Evolutionary conservation across 2,888 invertebrate genomes (phyloP), one percentile per base, ranked within the genome.

Genomic region (Agapostemon virescens): DNA sequence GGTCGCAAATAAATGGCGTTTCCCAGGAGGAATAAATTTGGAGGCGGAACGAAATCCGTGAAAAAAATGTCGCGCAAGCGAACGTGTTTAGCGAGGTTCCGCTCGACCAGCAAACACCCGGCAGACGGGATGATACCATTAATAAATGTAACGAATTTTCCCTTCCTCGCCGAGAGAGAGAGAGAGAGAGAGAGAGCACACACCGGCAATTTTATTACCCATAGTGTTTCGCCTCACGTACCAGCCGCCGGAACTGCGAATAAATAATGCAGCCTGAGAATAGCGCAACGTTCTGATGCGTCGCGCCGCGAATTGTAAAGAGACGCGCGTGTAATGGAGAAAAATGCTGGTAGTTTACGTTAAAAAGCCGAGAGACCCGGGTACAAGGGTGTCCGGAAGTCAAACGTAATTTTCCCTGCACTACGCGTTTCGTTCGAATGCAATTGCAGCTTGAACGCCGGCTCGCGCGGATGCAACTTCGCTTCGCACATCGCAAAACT

Each of bases 71-170:
- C 40, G 58, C 15, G 52, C 23, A 33, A 45, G 33, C 42, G 33
- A 33, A 55, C 42, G 58, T 68, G 52, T 74, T 69, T 66, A 42
- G 63, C 30, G 26, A 4, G 66, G 26, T 55, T 23, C 49, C 52
- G 58, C 23, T n/a, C 30, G 40, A 33, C 33, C n/a, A 11, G 55
- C 45, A 67, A 66, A 79, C 69, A 70, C 33, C 9, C 17, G 36
- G 38, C 30, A 42, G 13, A 30, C 42, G 42, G 49, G 77, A 64
- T 69, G 78, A 71, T 49, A 79, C 79, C 70, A 70, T 70, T 78
- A 79, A 79, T 79, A 79, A 71, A 79, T 52, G 79, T 79, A 79
- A 79, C 49, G 79, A 79, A 71, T 79, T 79, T 71, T 61, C 23
- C 61, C 67, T 67, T 61, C 49, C 79, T 40, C 67, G 6, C 17